Percentiles rank a stretch among this genome's conserved stretches.
These are phyloP conservation scores for Eubucco bourcierii DNA, from an alignment of 2,113 vertebrate species.

Conservation along the genomic window DNA sequence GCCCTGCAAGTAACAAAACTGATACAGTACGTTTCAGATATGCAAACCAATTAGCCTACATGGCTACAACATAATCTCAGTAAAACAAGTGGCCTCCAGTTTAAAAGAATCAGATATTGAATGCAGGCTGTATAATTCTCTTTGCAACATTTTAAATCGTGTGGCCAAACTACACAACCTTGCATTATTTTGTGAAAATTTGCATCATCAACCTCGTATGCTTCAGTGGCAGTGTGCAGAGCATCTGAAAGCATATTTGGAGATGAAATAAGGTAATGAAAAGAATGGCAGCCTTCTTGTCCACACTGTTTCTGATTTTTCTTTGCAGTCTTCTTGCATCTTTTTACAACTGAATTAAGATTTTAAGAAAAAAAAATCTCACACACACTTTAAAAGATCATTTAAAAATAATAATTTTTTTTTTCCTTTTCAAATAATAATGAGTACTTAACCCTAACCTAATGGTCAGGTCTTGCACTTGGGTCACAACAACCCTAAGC, in stretches of 20 bases:
- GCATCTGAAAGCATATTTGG: not conserved
- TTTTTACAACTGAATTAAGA: not conserved
- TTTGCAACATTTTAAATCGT: not conserved
- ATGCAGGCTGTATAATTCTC: not conserved
- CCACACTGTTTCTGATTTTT: not conserved
- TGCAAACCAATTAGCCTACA: slow-evolving; percentile 28
- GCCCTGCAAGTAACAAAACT: slow-evolving; percentile 5
- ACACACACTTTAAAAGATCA: not conserved
- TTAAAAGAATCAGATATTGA: not conserved
- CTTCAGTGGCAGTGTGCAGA: not conserved
- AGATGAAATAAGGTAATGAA: not conserved
- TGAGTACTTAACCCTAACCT: not conserved
- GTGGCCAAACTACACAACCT: not conserved
- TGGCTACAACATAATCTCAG: not conserved
- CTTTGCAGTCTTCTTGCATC: not conserved
- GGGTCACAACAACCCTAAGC: too few species aligned
- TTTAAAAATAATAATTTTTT: not conserved
- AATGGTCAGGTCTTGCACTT: not conserved
- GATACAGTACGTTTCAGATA: not conserved
- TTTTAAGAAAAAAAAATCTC: not conserved
- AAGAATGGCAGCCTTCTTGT: not conserved
- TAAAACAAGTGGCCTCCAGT: not conserved
- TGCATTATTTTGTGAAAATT: not conserved
- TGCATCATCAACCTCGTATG: not conserved
- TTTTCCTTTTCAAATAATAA: not conserved